Conservation (phyloP, 2,113 vertebrate species). For the Setophaga petechia region DNA sequence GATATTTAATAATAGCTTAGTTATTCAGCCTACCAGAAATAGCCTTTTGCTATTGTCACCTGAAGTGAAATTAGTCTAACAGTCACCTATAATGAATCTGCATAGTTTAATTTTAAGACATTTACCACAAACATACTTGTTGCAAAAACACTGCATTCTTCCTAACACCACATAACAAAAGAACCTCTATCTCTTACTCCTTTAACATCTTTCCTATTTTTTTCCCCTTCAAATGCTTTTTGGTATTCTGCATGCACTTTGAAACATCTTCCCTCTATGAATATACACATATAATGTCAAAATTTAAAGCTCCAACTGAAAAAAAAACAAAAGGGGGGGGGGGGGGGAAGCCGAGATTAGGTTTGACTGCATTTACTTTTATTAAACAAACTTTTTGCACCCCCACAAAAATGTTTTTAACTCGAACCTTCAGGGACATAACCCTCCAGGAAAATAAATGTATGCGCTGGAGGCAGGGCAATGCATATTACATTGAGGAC, state of each 20-base stretch:
- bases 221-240: neutral
- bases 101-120: neutral
- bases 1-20: neutral
- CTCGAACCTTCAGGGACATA: neutral
- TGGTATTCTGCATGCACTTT: too few species aligned
- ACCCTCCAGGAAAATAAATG: neutral
- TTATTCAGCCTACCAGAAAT: neutral
- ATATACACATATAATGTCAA: neutral
- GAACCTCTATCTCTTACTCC: neutral
- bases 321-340: too few species aligned
- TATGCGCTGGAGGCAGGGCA: rapidly evolving
- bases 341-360: neutral
- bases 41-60: neutral
- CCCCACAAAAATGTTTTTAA: neutral
- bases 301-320: neutral
- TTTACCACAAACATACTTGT: neutral
- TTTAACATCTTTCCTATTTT: too few species aligned
- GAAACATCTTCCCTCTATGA: neutral
- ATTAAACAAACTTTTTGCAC: neutral
- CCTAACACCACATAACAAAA: neutral
- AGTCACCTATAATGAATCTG: neutral
- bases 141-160: neutral
- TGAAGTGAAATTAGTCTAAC: neutral
- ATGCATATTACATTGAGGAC: neutral
- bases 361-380: neutral